phyloP scores from a whole-genome alignment of 2,888 invertebrate genomes.

The Digitonthophagus gazella region DNA sequence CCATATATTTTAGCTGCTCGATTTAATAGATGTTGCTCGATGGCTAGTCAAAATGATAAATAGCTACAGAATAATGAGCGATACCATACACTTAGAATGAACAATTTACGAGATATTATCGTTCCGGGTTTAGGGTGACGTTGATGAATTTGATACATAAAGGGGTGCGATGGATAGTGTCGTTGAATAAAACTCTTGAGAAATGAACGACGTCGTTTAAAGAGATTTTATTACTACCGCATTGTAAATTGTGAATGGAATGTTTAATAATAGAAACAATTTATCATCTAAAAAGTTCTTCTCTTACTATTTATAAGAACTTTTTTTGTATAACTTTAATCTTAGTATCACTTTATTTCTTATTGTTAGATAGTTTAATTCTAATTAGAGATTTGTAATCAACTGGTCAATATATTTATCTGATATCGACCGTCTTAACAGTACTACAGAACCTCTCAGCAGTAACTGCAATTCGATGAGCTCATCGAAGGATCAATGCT shows the following conservation, averaged over 20 bases:
- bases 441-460: neutral
- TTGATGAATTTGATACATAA: neutral
- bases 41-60: neutral
- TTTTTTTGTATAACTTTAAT: too few species aligned
- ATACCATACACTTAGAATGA: neutral
- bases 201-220: neutral
- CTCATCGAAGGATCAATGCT: neutral
- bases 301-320: too few species aligned
- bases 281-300: too few species aligned
- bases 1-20: neutral
- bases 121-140: neutral
- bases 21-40: neutral
- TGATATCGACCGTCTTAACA: neutral
- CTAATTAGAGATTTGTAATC: neutral
- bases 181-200: neutral
- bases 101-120: neutral
- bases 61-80: neutral
- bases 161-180: neutral
- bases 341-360: too few species aligned
- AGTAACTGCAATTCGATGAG: neutral
- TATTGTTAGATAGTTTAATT: neutral
- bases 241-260: neutral
- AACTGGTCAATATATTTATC: neutral
- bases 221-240: neutral
- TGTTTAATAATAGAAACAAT: neutral